phyloP scores from a whole-genome alignment of 2,113 vertebrate species.

The Axis porcinus region DNA sequence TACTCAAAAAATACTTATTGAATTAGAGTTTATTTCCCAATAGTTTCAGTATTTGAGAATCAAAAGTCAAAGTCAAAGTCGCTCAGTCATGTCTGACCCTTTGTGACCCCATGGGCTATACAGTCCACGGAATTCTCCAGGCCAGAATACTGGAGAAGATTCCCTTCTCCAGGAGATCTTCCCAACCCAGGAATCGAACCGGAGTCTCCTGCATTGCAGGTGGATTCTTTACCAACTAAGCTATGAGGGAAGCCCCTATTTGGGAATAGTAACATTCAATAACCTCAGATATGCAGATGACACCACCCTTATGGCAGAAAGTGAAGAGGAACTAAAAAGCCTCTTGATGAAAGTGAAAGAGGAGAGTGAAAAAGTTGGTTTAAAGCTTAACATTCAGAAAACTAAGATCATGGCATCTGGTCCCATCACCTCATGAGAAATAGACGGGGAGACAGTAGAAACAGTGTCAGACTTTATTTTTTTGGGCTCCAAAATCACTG shows the following conservation, averaged over 20 bases:
- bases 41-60: neutral
- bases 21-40: neutral
- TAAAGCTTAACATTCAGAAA: too few relatives aligned
- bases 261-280: neutral
- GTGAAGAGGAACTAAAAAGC: too few relatives aligned
- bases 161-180: neutral
- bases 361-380: too few relatives aligned
- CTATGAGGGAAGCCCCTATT: neutral
- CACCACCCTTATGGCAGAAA: too few relatives aligned
- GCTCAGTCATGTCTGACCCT: neutral
- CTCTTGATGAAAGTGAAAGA: too few relatives aligned
- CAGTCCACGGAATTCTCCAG: neutral
- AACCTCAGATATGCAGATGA: too few relatives aligned
- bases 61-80: neutral
- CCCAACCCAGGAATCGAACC: neutral
- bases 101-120: neutral
- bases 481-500: too few relatives aligned
- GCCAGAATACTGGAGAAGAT: neutral
- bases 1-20: neutral
- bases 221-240: neutral
- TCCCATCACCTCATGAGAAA: too few relatives aligned
- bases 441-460: too few relatives aligned
- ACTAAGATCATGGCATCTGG: too few relatives aligned
- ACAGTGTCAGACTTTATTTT: too few relatives aligned
- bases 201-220: neutral